These are phyloP conservation scores for Oncopeltus fasciatus DNA, from an alignment of 1,140 invertebrate species.

Conservation along the genomic window DNA sequence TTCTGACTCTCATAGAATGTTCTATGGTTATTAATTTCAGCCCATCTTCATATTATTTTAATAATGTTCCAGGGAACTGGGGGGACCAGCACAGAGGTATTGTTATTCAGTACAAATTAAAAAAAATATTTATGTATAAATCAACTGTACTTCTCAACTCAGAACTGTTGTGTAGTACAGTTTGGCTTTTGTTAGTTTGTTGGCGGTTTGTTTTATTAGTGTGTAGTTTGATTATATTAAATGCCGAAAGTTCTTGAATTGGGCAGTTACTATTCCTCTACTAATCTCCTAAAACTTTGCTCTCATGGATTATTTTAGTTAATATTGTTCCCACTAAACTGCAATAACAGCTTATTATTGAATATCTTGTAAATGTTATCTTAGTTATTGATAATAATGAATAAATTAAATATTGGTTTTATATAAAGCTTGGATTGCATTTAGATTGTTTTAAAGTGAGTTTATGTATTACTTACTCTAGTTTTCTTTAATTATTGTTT, in stretches of 20 bases:
- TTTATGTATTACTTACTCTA: no score
- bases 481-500: no score
- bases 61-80: constrained; percentile 17
- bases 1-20: no score
- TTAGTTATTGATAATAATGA: no score
- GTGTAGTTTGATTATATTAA: constrained; percentile 1
- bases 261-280: constrained; percentile 5
- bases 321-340: constrained; percentile 2
- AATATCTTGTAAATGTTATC: no score
- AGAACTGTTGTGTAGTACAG: neutral
- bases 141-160: neutral
- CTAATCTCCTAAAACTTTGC: constrained; percentile 1
- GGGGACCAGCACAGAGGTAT: constrained; percentile 17
- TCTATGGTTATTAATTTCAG: neutral
- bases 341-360: neutral
- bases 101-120: neutral
- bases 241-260: neutral
- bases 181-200: constrained; percentile 10
- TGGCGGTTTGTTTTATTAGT: constrained; percentile 4
- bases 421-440: no score
- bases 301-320: constrained; percentile 4
- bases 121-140: neutral
- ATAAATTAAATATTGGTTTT: no score
- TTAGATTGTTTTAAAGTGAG: no score
- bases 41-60: neutral